Base-by-base conservation (phyloP, 2,113 vertebrate genomes). In the Neolamprologus ventralis region DNA sequence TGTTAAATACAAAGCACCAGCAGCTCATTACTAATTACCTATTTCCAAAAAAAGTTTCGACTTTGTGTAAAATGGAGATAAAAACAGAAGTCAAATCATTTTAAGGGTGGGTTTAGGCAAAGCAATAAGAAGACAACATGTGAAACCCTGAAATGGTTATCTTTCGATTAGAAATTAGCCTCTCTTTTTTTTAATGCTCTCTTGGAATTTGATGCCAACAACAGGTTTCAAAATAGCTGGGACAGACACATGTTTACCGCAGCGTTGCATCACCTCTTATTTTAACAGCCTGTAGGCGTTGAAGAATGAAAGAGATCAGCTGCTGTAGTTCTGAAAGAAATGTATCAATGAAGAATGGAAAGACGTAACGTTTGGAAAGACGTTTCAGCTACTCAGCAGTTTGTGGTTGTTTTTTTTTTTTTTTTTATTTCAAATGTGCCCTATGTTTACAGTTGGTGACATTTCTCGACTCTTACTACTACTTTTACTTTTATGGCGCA, bases 341-440 rank as follows among this genome's bases (percentile, higher is more conserved):
- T 9, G 16, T 33, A 51, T 78, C 45, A 78, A 33, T 33, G 73
- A 78, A 78, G 73, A 31, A 31, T 78, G 42, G 42, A 31, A 78
- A 78, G 23, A 78, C 16, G 16, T 31, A n/a, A 78, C 45, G 1
- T 60, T 60, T 60, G 57, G 28, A 60, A 60, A 60, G 58, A 63
- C 4, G 4, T 78, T 51, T 78, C 17, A 78, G 45, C 45, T 31
- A 78, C 73, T 51, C 73, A 78, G 73, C 73, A 78, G 17, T 78
- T 51, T 11, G 26, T 49, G 42, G 71, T n/a, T n/a, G 0, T 0
- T 3, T 49, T 28, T 33, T 33, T 7, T 2, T 2, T 33, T 49
- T 8, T 7, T 31, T 78, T 49, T 31, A 51, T 51, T 78, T 47
- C 28, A 51, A 78, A 78, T 51, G 73, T n/a, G 73, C 26, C 42